Conservation (phyloP, 2,113 vertebrate genomes). For the Spea bombifrons region DNA sequence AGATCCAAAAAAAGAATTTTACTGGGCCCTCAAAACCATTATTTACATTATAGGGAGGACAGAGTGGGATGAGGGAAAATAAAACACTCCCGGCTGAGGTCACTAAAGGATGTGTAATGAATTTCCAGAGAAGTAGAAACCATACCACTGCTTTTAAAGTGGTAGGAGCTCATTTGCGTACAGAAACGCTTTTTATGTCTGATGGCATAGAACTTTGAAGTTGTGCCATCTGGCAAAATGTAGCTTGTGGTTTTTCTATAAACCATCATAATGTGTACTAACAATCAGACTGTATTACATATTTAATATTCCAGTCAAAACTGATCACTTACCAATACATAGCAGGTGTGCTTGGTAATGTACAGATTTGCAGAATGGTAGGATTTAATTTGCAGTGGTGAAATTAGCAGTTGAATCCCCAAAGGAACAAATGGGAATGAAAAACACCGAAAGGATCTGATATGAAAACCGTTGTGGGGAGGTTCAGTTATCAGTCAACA, state of each 20-base stretch:
- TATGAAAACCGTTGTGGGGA: no score
- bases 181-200: conserved; percentile 15
- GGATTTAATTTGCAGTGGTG: no score
- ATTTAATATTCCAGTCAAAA: conserved; percentile 30
- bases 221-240: conserved; percentile 30
- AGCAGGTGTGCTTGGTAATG: conserved; percentile 20
- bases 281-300: conserved; percentile 28
- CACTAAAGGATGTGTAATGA: conserved; percentile 1
- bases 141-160: conserved; percentile 4
- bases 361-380: not conserved
- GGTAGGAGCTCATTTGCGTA: not conserved
- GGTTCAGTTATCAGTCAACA: no score
- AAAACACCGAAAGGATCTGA: no score
- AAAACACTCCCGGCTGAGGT: conserved; percentile 17
- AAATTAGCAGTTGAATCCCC: conserved; percentile 3
- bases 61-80: conserved; percentile 30
- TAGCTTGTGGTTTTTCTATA: conserved; percentile 27
- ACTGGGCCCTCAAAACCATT: conserved; percentile 14
- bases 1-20: not conserved
- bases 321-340: conserved; percentile 21
- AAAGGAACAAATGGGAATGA: no score
- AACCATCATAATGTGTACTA: conserved; percentile 23
- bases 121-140: conserved; percentile 17
- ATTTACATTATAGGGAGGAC: conserved; percentile 13
- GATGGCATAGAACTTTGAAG: conserved; percentile 14